Conservation (phyloP, 2,113 vertebrate genomes). For the Ginglymostoma cirratum region DNA sequence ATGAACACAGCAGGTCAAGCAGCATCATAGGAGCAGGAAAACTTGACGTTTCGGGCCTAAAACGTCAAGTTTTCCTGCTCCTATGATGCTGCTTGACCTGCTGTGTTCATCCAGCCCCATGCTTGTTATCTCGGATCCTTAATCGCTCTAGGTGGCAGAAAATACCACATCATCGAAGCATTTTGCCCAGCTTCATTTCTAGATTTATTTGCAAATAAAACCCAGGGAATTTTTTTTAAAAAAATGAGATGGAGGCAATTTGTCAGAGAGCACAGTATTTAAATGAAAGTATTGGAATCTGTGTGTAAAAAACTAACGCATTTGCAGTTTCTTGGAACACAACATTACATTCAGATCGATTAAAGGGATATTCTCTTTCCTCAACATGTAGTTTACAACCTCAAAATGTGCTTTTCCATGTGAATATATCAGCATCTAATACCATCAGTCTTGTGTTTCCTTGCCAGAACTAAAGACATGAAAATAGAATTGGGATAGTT, state of each 20-base stretch:
- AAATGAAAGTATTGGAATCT: neutral
- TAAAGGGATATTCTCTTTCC: neutral
- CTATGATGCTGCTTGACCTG: too few relatives aligned
- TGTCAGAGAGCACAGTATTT: neutral
- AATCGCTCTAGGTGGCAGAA: neutral
- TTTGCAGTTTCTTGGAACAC: neutral
- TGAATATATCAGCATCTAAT: neutral
- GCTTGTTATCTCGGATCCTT: neutral
- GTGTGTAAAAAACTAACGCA: neutral
- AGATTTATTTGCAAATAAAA: constrained; percentile 13
- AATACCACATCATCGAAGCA: neutral
- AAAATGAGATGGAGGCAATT: neutral
- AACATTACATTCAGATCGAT: neutral
- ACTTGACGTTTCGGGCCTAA: too few relatives aligned
- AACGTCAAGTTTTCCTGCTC: too few relatives aligned
- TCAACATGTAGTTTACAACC: neutral
- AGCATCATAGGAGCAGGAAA: too few relatives aligned
- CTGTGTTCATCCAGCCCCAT: too few relatives aligned
- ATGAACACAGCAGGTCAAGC: too few relatives aligned
- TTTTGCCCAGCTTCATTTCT: neutral
- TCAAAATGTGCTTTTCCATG: neutral
- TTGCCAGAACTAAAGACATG: neutral
- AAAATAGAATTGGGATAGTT: neutral
- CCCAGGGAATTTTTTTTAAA: neutral
- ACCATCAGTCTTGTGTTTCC: neutral